These are phyloP conservation scores for Malurus elegans DNA, from an alignment of 2,113 vertebrate genomes.

Conservation along the genomic window DNA sequence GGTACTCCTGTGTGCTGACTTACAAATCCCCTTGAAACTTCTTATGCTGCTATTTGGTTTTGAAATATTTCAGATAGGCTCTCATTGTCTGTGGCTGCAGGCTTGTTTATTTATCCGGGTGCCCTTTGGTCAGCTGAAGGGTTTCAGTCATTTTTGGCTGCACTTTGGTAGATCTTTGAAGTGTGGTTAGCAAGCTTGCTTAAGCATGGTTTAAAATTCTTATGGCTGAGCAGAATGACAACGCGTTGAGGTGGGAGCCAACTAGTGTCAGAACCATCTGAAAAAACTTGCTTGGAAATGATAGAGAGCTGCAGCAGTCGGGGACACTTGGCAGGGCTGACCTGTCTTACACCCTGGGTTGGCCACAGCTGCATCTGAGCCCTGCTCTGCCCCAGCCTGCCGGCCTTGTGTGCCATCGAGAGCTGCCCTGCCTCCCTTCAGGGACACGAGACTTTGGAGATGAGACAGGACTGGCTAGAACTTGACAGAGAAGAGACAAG, in stretches of 20 bases:
- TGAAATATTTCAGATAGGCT: conserved; percentile 17
- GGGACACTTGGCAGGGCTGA: fast-evolving
- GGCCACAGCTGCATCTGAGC: not conserved
- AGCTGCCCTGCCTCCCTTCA: not conserved
- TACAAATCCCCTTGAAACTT: not conserved
- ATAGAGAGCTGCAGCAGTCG: not conserved
- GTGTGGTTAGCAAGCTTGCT: conserved; percentile 14
- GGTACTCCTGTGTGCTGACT: not conserved
- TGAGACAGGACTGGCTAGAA: not conserved
- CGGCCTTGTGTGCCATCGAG: fast-evolving
- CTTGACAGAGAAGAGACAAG: not conserved
- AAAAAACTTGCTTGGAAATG: not conserved
- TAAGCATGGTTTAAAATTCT: conserved; percentile 21
- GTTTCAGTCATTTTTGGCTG: not conserved
- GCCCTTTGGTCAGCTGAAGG: not conserved
- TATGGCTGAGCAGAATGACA: not conserved
- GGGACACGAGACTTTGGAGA: not conserved
- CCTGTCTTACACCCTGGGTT: not conserved
- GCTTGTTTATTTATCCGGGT: not conserved
- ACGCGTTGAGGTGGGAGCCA: not conserved
- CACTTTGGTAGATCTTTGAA: not conserved
- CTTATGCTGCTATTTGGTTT: not conserved
- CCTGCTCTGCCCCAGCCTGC: not conserved
- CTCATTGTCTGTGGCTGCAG: not conserved
- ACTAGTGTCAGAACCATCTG: not conserved